These are phyloP conservation scores for Delia radicum DNA, from an alignment of 1,140 invertebrate genomes.

Conservation along the genomic window DNA sequence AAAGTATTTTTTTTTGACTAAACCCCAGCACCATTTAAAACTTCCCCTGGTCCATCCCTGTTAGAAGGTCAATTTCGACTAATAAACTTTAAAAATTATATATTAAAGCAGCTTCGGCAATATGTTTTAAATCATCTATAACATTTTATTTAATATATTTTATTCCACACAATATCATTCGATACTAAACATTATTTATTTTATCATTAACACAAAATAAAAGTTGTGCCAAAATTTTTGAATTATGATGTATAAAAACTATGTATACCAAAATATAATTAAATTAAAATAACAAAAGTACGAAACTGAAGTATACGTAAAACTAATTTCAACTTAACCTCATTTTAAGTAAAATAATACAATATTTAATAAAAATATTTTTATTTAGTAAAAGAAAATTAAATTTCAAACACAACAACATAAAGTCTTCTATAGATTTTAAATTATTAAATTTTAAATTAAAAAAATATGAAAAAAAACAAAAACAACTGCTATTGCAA, in stretches of 20 bases:
- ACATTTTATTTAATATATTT: neutral
- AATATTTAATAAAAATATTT: neutral
- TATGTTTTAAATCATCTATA: neutral
- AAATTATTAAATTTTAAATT: neutral
- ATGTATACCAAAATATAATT: neutral
- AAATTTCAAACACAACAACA: neutral
- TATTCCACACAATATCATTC: neutral
- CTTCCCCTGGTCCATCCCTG: no score
- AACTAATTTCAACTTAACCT: neutral
- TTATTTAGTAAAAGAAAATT: neutral
- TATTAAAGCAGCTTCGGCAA: neutral
- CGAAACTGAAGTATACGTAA: conserved; percentile 12
- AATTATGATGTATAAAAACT: neutral
- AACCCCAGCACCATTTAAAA: no score
- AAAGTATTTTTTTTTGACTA: no score
- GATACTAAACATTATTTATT: neutral
- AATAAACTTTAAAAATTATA: no score
- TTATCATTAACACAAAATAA: neutral
- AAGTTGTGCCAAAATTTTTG: conserved; percentile 1
- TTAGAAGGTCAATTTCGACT: no score
- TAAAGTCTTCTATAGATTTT: neutral
- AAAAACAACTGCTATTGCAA: neutral
- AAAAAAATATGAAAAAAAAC: neutral
- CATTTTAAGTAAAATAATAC: neutral
- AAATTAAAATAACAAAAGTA: neutral